Conservation (phyloP, 2,797 vertebrate species). For the Bradypodion ventrale region DNA sequence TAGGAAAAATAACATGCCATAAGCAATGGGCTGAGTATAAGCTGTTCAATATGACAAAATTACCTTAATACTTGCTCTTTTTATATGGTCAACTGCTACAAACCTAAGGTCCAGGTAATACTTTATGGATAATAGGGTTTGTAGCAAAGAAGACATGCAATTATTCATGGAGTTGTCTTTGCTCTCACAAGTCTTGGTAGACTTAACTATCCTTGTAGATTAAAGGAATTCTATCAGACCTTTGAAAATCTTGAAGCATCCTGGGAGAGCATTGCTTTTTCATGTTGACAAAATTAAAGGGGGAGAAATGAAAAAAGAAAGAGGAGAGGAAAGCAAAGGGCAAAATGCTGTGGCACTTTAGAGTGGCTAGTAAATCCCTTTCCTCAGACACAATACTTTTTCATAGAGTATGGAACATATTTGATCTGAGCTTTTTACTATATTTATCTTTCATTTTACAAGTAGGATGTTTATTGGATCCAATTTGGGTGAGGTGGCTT, state of each 20-base stretch:
- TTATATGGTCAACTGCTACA: background rate
- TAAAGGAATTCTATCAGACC: no score
- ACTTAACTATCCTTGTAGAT: background rate
- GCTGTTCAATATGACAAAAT: conserved; percentile 9
- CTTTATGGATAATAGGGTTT: background rate
- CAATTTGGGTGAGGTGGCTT: background rate
- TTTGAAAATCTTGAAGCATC: background rate
- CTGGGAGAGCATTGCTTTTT: background rate
- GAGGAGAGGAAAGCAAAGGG: no score
- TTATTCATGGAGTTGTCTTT: background rate
- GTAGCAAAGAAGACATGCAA: background rate
- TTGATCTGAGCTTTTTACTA: background rate
- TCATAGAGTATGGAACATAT: background rate
- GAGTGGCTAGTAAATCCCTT: no score
- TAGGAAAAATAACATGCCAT: fast-evolving
- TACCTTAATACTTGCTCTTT: conserved; percentile 46
- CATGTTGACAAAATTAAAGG: no score
- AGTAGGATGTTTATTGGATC: background rate
- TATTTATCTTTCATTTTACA: background rate
- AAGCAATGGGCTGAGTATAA: conserved; percentile 29
- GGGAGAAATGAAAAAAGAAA: no score
- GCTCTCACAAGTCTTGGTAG: background rate
- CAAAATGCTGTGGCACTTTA: no score
- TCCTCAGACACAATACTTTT: background rate
- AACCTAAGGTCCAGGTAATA: background rate